phyloP scores from a whole-genome alignment of 1,140 invertebrate genomes.

The Psilanteris sp. region DNA sequence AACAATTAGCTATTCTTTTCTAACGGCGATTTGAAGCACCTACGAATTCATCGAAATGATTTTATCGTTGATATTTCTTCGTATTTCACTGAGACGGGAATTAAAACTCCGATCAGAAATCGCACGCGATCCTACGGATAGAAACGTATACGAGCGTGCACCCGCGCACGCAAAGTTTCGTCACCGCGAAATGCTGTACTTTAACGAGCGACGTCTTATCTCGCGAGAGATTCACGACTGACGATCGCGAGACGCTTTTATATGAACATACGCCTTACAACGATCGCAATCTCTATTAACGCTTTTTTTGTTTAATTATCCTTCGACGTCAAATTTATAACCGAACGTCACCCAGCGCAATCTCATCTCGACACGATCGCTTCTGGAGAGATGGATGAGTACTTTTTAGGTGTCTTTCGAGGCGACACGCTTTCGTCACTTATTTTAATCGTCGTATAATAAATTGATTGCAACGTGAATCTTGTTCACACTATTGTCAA shows the following conservation, averaged over 20 bases:
- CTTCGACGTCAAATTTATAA: constrained; percentile 55
- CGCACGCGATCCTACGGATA: constrained; percentile 42
- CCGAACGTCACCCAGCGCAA: constrained; percentile 27
- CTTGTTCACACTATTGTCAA: too few species aligned
- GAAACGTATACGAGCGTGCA: constrained; percentile 23
- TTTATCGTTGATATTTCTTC: too few species aligned
- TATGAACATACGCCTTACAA: constrained; percentile 35
- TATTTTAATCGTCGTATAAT: neutral
- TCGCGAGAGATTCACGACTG: constrained; percentile 71
- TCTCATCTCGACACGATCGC: constrained; percentile 52
- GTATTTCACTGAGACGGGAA: neutral
- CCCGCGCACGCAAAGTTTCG: constrained; percentile 62
- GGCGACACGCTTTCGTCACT: constrained; percentile 5
- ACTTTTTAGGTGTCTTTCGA: constrained; percentile 15
- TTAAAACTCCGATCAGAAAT: constrained; percentile 26
- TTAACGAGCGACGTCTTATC: constrained; percentile 69
- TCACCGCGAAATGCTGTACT: constrained; percentile 50
- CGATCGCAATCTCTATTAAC: constrained; percentile 38
- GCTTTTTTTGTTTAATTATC: constrained; percentile 52
- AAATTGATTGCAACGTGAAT: too few species aligned
- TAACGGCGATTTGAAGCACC: too few species aligned
- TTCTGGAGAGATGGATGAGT: constrained; percentile 13
- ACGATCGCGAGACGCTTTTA: constrained; percentile 57
- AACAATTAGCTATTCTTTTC: too few species aligned
- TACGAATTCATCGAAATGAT: too few species aligned